These are phyloP conservation scores for Pseudopleuronectes americanus DNA, from an alignment of 2,797 vertebrate species.

Conservation along the genomic window DNA sequence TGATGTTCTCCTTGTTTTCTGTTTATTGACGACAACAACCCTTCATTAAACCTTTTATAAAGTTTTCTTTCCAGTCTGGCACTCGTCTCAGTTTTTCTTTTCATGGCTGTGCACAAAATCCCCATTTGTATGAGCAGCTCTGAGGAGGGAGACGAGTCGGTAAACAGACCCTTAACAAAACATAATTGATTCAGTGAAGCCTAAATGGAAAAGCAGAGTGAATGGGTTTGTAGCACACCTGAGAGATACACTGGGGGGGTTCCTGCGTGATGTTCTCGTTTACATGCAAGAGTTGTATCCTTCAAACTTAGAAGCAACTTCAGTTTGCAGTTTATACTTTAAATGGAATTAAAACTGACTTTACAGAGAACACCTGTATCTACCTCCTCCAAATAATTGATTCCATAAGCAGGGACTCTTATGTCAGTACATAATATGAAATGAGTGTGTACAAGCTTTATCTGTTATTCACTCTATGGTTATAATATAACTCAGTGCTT, in stretches of 20 bases:
- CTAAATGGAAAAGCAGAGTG: slow-evolving; percentile 39
- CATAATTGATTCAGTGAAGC: slow-evolving; percentile 29
- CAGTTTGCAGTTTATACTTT: slow-evolving; percentile 14
- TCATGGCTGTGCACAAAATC: background rate
- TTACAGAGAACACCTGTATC: slow-evolving; percentile 47
- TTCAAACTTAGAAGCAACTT: slow-evolving; percentile 29
- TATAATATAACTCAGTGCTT: slow-evolving; percentile 25
- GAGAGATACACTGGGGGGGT: slow-evolving; percentile 22
- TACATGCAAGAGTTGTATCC: slow-evolving; percentile 15
- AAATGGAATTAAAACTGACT: slow-evolving; percentile 16
- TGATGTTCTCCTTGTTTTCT: background rate
- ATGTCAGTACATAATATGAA: slow-evolving; percentile 1
- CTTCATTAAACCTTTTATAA: background rate
- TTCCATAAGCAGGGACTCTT: slow-evolving; percentile 11
- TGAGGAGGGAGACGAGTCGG: slow-evolving; percentile 11
- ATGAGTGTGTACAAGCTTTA: slow-evolving; percentile 30
- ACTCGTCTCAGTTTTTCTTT: slow-evolving; percentile 23
- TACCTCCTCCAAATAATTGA: slow-evolving; percentile 3
- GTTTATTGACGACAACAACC: background rate
- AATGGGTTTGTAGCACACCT: slow-evolving; percentile 33
- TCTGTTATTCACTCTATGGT: slow-evolving; percentile 21
- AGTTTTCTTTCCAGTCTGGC: slow-evolving; percentile 23
- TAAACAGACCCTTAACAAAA: slow-evolving; percentile 28
- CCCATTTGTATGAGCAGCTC: slow-evolving; percentile 11
- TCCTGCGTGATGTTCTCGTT: slow-evolving; percentile 10